A percentile compares a stretch with the other conserved stretches of the same genome.
These are phyloP conservation scores for Bombyx mori DNA, from an alignment of 1,140 invertebrate species.

Conservation along the genomic window ASM3026992v2 NC_085131.1:13366501-13367000, in stretches of 20 bases:
- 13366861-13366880: neutral
- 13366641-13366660: neutral
- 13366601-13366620: neutral
- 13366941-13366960: no score
- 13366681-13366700: slow-evolving; percentile 51
- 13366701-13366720: slow-evolving; percentile 54
- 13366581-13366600: neutral
- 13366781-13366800: slow-evolving; percentile 59
- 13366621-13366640: neutral
- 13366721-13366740: slow-evolving; percentile 35
- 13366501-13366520: no score
- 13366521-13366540: no score
- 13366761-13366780: slow-evolving; percentile 47
- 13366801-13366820: slow-evolving; percentile 52
- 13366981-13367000: no score
- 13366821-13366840: slow-evolving; percentile 52
- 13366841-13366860: slow-evolving; percentile 42
- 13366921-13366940: no score
- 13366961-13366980: no score
- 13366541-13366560: no score
- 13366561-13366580: no score
- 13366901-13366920: no score
- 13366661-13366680: slow-evolving; percentile 28
- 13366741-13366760: slow-evolving; percentile 56
- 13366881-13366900: neutral